These are phyloP conservation scores for Zootermopsis nevadensis DNA, from an alignment of 2,888 invertebrate species.

Conservation along the genomic window DNA sequence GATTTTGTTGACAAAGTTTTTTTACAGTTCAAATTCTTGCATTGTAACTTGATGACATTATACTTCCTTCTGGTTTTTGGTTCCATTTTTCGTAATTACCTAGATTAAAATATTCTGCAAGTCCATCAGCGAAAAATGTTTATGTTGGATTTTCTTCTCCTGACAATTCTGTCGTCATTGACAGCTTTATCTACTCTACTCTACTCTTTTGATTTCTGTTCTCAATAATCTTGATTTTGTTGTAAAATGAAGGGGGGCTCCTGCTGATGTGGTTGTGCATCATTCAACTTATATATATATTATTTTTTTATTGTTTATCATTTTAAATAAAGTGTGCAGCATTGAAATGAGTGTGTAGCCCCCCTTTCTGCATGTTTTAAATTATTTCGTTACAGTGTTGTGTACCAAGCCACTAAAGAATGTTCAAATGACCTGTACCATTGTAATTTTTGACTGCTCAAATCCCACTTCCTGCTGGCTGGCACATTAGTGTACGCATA, in stretches of 20 bases:
- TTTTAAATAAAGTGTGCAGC: slow-evolving; percentile 6
- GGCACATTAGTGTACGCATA: slow-evolving; percentile 1
- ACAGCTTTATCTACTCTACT: not conserved
- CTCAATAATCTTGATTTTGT: slow-evolving; percentile 27
- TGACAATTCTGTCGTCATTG: not conserved
- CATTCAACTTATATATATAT: slow-evolving; percentile 38
- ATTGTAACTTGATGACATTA: not conserved
- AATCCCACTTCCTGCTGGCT: slow-evolving; percentile 22
- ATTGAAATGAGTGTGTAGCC: slow-evolving; percentile 6
- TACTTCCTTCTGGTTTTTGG: not conserved
- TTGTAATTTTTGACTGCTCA: slow-evolving; percentile 41
- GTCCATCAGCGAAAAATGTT: not conserved
- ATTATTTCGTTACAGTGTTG: slow-evolving; percentile 37
- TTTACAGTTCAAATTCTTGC: slow-evolving; percentile 10
- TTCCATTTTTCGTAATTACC: not conserved
- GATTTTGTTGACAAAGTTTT: not conserved
- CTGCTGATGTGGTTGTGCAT: slow-evolving; percentile 42
- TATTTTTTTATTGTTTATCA: slow-evolving; percentile 37
- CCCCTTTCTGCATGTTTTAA: slow-evolving; percentile 7
- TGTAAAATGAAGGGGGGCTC: not conserved
- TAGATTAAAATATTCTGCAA: not conserved
- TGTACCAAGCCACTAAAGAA: slow-evolving; percentile 42
- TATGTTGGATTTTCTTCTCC: not conserved
- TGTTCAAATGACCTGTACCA: slow-evolving; percentile 41
- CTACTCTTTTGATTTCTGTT: not conserved